Evolutionary conservation across 2,888 invertebrate species (phyloP).

Genomic region (Dermolepida albohirtum): DNA sequence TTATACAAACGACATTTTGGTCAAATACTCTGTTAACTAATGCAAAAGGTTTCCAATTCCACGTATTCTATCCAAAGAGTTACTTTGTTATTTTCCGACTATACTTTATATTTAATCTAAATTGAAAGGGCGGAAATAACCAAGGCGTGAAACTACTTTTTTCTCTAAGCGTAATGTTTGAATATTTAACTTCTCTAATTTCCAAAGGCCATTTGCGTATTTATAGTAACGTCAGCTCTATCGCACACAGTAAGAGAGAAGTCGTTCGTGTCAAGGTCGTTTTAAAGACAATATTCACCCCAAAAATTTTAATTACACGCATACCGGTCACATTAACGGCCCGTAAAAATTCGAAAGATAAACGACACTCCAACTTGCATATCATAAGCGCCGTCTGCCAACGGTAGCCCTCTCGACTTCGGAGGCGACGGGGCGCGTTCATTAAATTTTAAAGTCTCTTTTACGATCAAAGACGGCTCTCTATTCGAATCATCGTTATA

Average conservation of each 20-base stretch:
- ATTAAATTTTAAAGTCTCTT: constrained; percentile 43
- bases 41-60: too few species aligned
- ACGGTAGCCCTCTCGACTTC: background rate
- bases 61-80: too few species aligned
- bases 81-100: too few species aligned
- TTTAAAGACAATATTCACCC: background rate
- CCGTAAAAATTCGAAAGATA: constrained; percentile 19
- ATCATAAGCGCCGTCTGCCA: background rate
- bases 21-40: too few species aligned
- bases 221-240: too few species aligned
- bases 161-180: too few species aligned
- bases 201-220: too few species aligned
- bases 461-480: constrained; percentile 41
- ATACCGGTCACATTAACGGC: constrained; percentile 24
- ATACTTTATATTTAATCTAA: too few species aligned
- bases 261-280: constrained; percentile 11
- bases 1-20: too few species aligned
- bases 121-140: too few species aligned
- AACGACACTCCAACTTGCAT: background rate
- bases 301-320: constrained; percentile 25
- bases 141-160: too few species aligned
- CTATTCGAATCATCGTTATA: constrained; percentile 36
- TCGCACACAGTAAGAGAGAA: background rate
- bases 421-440: constrained; percentile 20
- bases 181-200: too few species aligned